Base-by-base conservation (phyloP, 1,140 invertebrate species). In the Cecropterus lyciades region DNA sequence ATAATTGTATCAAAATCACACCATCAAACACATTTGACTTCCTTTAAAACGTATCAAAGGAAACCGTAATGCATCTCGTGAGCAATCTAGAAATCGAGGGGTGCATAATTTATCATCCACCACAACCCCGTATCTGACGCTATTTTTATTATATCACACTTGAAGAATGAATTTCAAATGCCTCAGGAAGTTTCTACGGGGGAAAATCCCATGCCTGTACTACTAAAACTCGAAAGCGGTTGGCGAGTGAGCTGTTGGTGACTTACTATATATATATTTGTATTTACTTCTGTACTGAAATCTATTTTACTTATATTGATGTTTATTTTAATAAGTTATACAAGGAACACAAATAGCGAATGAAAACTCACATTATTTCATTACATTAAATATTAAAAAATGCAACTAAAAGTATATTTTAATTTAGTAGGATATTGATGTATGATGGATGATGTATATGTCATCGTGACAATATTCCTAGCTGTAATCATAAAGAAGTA, bases 151-250 rank as follows among this genome's bases (percentile, higher is more conserved):
- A 87, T 76, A 89, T 89, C 87, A 90, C 85, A 88, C 87, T 73
- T 88, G 85, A 90, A 89, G 86, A 89, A 90, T 90, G 86, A 90
- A 90, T 90, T 87, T 88, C 84, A 88, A 90, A 90, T 90, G 83
- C 77, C 80, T 79, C 80, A 75, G 85, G 85, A 87, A 88, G 85
- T 87, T 90, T 87, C 74, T 80, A 78, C 78, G 76, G 77, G 87
- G 87, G 84, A 87, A 85, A 84, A 86, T 85, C 80, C 77, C 70
- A 51, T 42, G 48, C 20, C 51, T 40, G 6, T 81, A 82, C 84
- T 63, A 78, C 14, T 59, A 46, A 46, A 24, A 33, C 43, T 37
- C 33, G 53, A 69, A 14, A 0, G n/a, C 17, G 42, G 13, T 8
- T 62, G 27, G 14, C 7, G 14, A 3, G 57, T 48, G 68, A 73